phyloP scores from a whole-genome alignment of 1,140 invertebrate genomes.

The Mercenaria mercenaria region DNA sequence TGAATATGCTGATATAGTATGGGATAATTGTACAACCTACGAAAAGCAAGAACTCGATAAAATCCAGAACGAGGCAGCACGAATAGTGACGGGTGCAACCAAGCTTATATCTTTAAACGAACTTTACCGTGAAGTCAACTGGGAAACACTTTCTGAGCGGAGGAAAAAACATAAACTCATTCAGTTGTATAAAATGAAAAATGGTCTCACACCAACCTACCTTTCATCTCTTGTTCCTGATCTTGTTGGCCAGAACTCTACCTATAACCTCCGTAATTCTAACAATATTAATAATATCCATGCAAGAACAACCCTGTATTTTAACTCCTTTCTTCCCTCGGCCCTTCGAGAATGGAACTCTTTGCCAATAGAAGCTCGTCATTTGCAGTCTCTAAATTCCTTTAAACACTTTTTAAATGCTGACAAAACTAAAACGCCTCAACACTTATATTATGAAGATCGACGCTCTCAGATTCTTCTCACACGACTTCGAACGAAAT shows the following conservation, averaged over 20 bases:
- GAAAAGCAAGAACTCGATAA: conserved; percentile 42
- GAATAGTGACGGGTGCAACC: conserved; percentile 55
- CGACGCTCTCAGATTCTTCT: not conserved
- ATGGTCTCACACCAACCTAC: not conserved
- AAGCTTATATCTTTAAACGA: not conserved
- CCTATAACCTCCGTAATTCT: conserved; percentile 11
- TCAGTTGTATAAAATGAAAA: conserved; percentile 47
- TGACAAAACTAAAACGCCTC: conserved; percentile 6
- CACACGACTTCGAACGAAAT: not conserved
- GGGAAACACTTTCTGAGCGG: conserved; percentile 23
- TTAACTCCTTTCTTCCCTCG: conserved; percentile 11
- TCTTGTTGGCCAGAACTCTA: not conserved
- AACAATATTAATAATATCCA: too few relatives aligned
- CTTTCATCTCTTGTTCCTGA: conserved; percentile 2
- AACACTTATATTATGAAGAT: not conserved
- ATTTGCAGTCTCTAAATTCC: not conserved
- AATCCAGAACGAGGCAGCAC: conserved; percentile 47
- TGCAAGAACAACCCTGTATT: not conserved
- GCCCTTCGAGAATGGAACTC: conserved; percentile 6
- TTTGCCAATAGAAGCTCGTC: not conserved
- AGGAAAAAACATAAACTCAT: conserved; percentile 42
- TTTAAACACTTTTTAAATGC: not conserved
- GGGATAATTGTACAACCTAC: conserved; percentile 8
- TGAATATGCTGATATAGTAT: conserved; percentile 64
- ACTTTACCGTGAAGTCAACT: conserved; percentile 10